Evolutionary conservation across 35 echinoderm and acorn worm species (phyloP).

Genomic region (Apostichopus californicus): DNA sequence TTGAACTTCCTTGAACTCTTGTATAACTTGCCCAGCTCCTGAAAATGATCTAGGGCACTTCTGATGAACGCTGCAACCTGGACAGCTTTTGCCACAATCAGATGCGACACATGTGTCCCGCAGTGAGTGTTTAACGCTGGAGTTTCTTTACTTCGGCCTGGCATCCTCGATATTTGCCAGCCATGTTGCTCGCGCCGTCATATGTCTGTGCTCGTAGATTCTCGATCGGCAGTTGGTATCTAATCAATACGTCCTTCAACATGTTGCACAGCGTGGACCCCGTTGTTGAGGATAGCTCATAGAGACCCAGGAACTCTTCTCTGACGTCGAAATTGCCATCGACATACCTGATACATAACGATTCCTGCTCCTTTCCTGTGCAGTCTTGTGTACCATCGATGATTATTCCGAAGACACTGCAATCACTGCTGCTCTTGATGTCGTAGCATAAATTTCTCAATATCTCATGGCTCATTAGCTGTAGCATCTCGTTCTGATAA

Average conservation of each 20-base stretch:
- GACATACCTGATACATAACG: slow-evolving; percentile 48
- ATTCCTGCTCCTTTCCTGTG: slow-evolving; percentile 54
- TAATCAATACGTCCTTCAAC: slow-evolving; percentile 20
- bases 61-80: not conserved
- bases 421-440: not conserved
- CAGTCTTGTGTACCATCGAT: slow-evolving; percentile 64
- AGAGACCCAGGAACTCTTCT: slow-evolving; percentile 58
- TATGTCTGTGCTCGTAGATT: slow-evolving; percentile 72
- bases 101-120: slow-evolving; percentile 35
- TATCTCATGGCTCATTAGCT: slow-evolving; percentile 41
- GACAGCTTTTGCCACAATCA: slow-evolving; percentile 45
- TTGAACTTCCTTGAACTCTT: no score
- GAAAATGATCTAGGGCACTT: not conserved
- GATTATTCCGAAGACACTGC: slow-evolving; percentile 12
- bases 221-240: slow-evolving; percentile 42
- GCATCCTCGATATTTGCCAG: slow-evolving; percentile 57
- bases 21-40: no score
- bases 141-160: slow-evolving; percentile 64
- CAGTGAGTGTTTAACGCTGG: slow-evolving; percentile 53
- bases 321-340: slow-evolving; percentile 29
- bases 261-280: not conserved
- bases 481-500: not conserved
- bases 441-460: slow-evolving; percentile 5
- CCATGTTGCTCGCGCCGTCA: slow-evolving; percentile 69
- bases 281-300: slow-evolving; percentile 34